Evolutionary conservation across 2,113 vertebrate genomes (phyloP), one percentile per base, ranked within the genome.

Genomic region (Otus sunia): DNA sequence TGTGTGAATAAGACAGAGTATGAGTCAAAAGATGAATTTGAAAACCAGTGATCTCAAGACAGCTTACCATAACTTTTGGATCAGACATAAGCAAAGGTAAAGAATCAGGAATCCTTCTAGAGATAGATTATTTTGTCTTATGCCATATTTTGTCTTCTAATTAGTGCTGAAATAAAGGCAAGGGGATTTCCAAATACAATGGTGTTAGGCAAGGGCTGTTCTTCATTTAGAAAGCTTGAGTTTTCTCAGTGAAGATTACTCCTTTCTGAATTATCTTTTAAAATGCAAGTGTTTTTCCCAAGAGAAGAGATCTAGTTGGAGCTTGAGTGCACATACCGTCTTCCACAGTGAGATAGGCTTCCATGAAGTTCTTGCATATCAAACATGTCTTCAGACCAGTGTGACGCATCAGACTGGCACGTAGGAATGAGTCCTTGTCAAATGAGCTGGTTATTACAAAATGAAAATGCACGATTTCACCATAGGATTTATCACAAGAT

Each of bases 371-470:
- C 23, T 36, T 76, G 17, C 9, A 5, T 2, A 4, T 75, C 66
- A 43, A 49, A 3, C 13, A 9, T 2, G 5, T 83, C 78, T 67
- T 90, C 56, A 76, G 56, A 73, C 11, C 58, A 77, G 43, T 2
- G 26, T 80, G 75, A 74, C 49, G 49, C 34, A 78, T 53, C 29
- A 64, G 68, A 41, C 30, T 64, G 78, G 43, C 34, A 60, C 2
- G 1, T 9, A 68, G 71, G 62, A 66, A 90, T 92, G 89, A 95
- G 59, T 91, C 73, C 37, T 77, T 67, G 72, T 96, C 94, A 96
- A 52, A 81, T 91, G 66, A 92, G 71, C 49, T 36, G 53, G 20
- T 86, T 80, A n/a, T 92, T 93, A 26, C 62, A 36, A 89, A 91
- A 96, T n/a, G 3, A 4, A 85, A 75, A 25, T 5, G 47, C 30